A percentile compares a stretch with the other conserved stretches of the same genome.
phyloP scores from a whole-genome alignment of 2,113 vertebrate genomes.

The Tragelaphus imberbis region DNA sequence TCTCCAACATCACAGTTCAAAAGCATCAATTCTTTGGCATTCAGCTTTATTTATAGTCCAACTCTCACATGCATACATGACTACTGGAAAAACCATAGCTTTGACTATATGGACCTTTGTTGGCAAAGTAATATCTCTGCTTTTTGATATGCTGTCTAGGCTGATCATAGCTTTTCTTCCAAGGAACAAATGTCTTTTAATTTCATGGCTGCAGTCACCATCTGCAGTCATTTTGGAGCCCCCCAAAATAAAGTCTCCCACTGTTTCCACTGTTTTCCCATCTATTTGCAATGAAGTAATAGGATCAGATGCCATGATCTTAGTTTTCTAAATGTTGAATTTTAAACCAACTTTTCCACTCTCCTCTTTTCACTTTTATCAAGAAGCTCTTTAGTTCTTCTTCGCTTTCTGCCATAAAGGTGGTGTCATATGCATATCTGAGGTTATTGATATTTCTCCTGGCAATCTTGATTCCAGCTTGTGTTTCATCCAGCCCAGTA shows the following conservation, averaged over 20 bases:
- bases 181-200: not conserved
- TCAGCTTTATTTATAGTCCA: not conserved
- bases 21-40: rapidly evolving
- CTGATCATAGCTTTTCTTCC: not conserved
- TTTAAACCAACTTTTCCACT: not conserved
- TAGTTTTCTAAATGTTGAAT: not conserved
- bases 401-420: not conserved
- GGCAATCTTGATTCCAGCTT: not conserved
- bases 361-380: not conserved
- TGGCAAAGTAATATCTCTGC: not conserved
- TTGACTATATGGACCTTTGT: not conserved
- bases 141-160: not conserved
- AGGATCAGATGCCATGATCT: not conserved
- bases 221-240: not conserved
- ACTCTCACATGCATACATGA: not conserved
- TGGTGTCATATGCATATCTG: not conserved
- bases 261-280: not conserved
- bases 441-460: not conserved
- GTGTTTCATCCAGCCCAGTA: not conserved
- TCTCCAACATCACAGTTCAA: not conserved
- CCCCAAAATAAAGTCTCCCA: not conserved
- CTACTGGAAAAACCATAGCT: not conserved
- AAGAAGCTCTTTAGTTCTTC: not conserved
- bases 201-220: not conserved
- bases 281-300: not conserved